Conservation (phyloP, 1,140 invertebrate species). For the Drosophila neocordata region DNA sequence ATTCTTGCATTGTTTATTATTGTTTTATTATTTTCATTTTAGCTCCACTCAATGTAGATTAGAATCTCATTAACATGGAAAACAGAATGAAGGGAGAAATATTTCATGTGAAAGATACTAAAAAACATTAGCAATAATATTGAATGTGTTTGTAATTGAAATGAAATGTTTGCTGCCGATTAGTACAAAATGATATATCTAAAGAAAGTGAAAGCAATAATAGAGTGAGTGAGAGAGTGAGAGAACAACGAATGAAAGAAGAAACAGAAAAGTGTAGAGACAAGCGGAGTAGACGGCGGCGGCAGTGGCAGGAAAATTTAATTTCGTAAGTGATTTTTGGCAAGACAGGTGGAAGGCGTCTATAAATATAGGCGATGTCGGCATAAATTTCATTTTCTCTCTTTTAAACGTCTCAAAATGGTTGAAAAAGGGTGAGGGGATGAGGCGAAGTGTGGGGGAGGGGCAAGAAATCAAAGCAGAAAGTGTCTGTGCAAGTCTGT, state of each 20-base stretch:
- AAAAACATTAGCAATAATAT: slow-evolving; percentile 11
- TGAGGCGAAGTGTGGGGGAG: background rate
- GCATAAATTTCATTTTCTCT: slow-evolving; percentile 54
- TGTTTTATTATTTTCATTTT: background rate
- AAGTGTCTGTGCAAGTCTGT: slow-evolving; percentile 28
- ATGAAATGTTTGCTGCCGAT: slow-evolving; percentile 6
- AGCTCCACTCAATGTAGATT: background rate
- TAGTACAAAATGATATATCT: background rate
- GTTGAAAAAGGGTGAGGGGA: background rate
- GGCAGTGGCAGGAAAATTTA: slow-evolving; percentile 68
- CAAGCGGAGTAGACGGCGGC: too few species aligned
- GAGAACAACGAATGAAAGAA: too few species aligned
- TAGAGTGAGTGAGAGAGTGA: slow-evolving; percentile 3
- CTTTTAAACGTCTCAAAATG: too few species aligned
- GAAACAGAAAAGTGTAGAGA: background rate
- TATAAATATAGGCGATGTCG: slow-evolving; percentile 72
- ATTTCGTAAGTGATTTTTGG: slow-evolving; percentile 75
- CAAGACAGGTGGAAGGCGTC: slow-evolving; percentile 73
- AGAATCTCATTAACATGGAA: background rate
- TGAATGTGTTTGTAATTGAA: slow-evolving; percentile 11
- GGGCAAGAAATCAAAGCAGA: slow-evolving; percentile 48
- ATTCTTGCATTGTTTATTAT: background rate
- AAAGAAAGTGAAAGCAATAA: slow-evolving; percentile 8
- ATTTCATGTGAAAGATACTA: slow-evolving; percentile 4
- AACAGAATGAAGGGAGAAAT: background rate